Evolutionary conservation across 1,140 invertebrate genomes (phyloP).

Genomic region (Ctenoplectra terminalis): DNA sequence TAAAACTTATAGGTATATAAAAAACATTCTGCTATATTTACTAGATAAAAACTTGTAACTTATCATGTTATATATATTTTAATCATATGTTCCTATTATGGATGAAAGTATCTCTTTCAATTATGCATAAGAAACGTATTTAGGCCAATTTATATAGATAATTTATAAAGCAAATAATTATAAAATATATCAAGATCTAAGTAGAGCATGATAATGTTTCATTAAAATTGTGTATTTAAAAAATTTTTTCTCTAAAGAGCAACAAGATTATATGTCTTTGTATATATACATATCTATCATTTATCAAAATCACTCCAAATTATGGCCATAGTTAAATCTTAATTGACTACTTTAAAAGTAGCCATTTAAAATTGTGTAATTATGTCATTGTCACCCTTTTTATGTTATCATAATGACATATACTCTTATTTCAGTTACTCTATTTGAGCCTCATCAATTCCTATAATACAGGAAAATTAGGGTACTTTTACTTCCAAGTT

Average conservation of each 20-base stretch:
- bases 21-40: background rate
- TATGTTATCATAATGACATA: slow-evolving; percentile 32
- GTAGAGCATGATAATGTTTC: background rate
- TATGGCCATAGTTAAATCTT: slow-evolving; percentile 27
- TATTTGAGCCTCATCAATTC: slow-evolving; percentile 60
- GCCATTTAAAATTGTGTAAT: slow-evolving; percentile 41
- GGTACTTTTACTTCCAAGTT: slow-evolving; percentile 57
- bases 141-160: background rate
- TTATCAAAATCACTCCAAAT: slow-evolving; percentile 36
- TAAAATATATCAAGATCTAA: slow-evolving; percentile 3
- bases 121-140: slow-evolving; percentile 2
- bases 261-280: slow-evolving; percentile 2
- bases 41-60: background rate
- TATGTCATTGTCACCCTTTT: slow-evolving; percentile 22
- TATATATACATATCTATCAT: background rate
- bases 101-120: background rate
- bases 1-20: background rate
- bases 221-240: slow-evolving; percentile 27
- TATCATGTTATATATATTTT: background rate
- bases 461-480: slow-evolving; percentile 55
- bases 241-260: slow-evolving; percentile 4
- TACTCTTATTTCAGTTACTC: slow-evolving; percentile 31
- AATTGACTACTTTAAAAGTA: slow-evolving; percentile 53
- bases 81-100: slow-evolving; percentile 4
- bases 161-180: slow-evolving; percentile 22